Conservation (phyloP, 2,113 vertebrate genomes). For the Brachyhypopomus occidentalis region DNA sequence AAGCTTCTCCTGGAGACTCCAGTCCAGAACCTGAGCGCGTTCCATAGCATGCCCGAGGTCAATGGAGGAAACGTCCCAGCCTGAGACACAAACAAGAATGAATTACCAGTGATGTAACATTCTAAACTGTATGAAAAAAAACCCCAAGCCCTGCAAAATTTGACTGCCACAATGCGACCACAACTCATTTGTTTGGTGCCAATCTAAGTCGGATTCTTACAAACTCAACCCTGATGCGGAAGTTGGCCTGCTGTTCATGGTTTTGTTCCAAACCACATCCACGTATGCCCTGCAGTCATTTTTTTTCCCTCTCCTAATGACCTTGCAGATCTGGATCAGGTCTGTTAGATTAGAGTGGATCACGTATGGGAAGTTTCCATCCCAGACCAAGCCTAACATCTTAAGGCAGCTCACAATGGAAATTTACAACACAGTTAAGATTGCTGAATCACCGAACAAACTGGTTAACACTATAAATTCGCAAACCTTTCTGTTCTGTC, state of each 20-base stretch:
- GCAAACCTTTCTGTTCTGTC: background rate
- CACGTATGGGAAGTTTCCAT: background rate
- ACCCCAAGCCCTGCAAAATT: background rate
- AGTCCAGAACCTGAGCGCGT: constrained; percentile 87
- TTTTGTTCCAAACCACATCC: background rate
- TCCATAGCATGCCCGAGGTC: constrained; percentile 88
- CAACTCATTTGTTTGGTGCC: background rate
- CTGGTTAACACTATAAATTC: background rate
- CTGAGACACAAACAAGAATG: constrained; percentile 62
- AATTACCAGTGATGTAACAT: background rate
- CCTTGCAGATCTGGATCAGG: background rate
- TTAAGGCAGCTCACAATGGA: background rate
- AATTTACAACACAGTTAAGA: background rate
- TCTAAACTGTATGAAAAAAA: background rate
- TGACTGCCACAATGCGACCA: background rate
- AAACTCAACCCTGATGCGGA: background rate
- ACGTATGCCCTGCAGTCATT: background rate
- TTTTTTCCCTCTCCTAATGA: background rate
- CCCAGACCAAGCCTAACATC: background rate
- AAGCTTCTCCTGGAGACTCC: constrained; percentile 90
- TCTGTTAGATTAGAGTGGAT: background rate
- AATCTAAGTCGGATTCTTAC: background rate
- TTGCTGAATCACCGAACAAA: background rate
- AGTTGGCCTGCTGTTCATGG: background rate
- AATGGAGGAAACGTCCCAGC: constrained; percentile 94